Evolutionary conservation across 2,888 invertebrate species (phyloP).

Genomic region (Theodoxus fluviatilis): DNA sequence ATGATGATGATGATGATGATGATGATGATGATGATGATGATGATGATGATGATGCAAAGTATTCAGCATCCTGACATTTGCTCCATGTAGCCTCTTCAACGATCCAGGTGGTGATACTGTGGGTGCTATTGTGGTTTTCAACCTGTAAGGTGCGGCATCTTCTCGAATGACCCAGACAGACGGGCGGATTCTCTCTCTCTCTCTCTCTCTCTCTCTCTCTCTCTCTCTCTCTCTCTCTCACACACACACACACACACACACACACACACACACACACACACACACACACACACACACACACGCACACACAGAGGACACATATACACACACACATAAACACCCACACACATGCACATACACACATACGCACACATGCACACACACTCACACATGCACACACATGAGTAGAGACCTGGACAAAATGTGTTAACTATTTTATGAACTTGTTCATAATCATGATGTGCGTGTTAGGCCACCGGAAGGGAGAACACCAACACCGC

Average conservation of each 20-base stretch:
- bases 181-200: not conserved
- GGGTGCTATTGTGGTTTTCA: too few species aligned
- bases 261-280: conserved; percentile 11
- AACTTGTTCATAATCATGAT: too few species aligned
- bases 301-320: not conserved
- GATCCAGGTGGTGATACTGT: too few species aligned
- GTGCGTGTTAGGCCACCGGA: too few species aligned
- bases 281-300: conserved; percentile 14
- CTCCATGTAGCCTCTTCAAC: too few species aligned
- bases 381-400: conserved; percentile 16
- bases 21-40: conserved; percentile 21
- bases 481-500: too few species aligned
- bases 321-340: not conserved
- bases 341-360: not conserved
- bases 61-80: too few species aligned
- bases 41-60: conserved; percentile 18
- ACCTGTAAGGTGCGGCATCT: too few species aligned
- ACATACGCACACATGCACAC: conserved; percentile 15
- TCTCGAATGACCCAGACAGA: too few species aligned
- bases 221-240: not conserved
- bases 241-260: conserved; percentile 14
- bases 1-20: conserved; percentile 24
- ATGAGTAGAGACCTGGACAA: not conserved
- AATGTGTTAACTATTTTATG: too few species aligned
- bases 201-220: not conserved